phyloP scores from a whole-genome alignment of 2,113 vertebrate genomes.

The Myotis lucifugus region DNA sequence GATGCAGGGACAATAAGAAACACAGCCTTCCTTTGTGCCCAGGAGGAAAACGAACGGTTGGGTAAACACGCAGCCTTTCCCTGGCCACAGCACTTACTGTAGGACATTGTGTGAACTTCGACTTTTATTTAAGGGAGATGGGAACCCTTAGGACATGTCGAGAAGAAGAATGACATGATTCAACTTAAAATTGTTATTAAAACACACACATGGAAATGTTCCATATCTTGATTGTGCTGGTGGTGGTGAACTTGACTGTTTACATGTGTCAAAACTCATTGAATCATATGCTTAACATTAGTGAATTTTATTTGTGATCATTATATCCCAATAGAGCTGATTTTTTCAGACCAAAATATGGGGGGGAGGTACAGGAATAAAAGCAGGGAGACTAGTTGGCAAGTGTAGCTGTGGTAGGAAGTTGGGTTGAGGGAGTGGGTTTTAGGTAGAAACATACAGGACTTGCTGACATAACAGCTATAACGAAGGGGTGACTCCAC shows the following conservation, averaged over 20 bases:
- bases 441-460: neutral
- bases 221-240: neutral
- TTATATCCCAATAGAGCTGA: neutral
- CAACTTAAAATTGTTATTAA: conserved; percentile 24
- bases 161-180: neutral
- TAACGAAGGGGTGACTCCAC: neutral
- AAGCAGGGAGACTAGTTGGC: neutral
- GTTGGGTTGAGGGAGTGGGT: neutral
- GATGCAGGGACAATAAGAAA: neutral
- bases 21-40: neutral
- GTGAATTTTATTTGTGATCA: conserved; percentile 40
- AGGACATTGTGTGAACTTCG: neutral
- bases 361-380: neutral
- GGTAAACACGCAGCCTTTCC: neutral
- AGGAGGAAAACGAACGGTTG: neutral
- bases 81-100: neutral
- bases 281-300: conserved; percentile 8
- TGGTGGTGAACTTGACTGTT: neutral
- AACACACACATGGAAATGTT: neutral
- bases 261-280: conserved; percentile 33
- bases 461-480: neutral
- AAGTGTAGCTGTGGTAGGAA: neutral
- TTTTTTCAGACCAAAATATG: neutral
- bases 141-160: neutral
- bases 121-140: neutral